Evolutionary conservation across 2,113 vertebrate genomes (phyloP), one percentile per base, ranked within the genome.

Genomic region (Notothenia rossii): DNA sequence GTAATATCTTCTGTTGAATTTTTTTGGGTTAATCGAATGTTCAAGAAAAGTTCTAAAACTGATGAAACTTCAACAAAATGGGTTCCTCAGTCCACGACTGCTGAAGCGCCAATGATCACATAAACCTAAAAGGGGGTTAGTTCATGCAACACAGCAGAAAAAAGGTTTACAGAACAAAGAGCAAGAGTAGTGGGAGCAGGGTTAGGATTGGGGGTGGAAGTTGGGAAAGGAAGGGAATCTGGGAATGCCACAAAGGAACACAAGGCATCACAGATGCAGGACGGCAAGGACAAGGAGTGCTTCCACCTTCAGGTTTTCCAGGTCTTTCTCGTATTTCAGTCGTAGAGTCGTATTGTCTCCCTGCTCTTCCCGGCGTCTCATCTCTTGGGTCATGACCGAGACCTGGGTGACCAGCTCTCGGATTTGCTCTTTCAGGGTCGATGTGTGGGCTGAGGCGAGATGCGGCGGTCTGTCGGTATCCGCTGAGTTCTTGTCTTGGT

Each of bases 301-400:
- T 90, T 95, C 92, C 94, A 96, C 95, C 95, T 96, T 96, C 82
- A 96, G 91, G 72, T 95, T 94, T 77, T 95, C 95, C 95, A 96
- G 93, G 84, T 96, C 94, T 93, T 84, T 95, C 88, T 95, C 91
- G 87, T 94, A 96, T 95, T 95, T 96, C 94, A 91, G 91, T 81
- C 92, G 95, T 2, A 95, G 94, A 18, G 91, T 86, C 1, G 90
- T 72, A 10, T 59, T 20, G 70, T 94, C 93, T 18, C 81, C 93
- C 82, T 93, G 92, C 51, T 91, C 87, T 72, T 91, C 91, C 0
- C 91, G 94, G 1, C 84, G 88, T 71, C 91, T 94, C 82, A 88
- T 92, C 88, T 94, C 95, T 76, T 94, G 81, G 1, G 91, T 92
- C 95, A 95, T 90, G 81, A 85, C 80, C 1, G 91, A 92, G 22